Percentiles rank a stretch among this genome's conserved stretches.
Conservation (phyloP, 1,140 invertebrate genomes). For the Mizuhopecten yessoensis region DNA sequence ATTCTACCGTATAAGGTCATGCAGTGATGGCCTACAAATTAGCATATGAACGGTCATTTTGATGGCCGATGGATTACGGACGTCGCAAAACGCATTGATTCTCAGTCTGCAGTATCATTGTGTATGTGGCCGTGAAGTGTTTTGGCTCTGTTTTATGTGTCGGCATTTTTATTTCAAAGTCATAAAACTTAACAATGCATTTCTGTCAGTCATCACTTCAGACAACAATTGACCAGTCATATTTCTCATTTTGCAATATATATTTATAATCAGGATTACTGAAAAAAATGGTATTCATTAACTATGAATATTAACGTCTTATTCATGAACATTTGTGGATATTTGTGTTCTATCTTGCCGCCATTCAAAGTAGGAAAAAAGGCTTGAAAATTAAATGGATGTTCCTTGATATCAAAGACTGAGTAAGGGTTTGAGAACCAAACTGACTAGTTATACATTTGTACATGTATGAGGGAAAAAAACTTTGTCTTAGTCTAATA, state of each 20-base stretch:
- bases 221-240: constrained; percentile 17
- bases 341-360: too few relatives aligned
- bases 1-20: background rate
- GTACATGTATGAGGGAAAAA: too few relatives aligned
- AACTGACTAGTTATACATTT: background rate
- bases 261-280: background rate
- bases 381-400: too few relatives aligned
- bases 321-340: background rate
- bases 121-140: too few relatives aligned
- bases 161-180: too few relatives aligned
- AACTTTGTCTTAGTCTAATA: too few relatives aligned
- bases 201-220: background rate
- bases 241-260: background rate
- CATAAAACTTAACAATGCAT: background rate
- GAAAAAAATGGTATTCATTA: background rate
- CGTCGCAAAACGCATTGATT: too few relatives aligned
- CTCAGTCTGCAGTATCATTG: too few relatives aligned
- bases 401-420: background rate
- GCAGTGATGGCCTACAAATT: background rate
- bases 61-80: background rate
- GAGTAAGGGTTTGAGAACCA: background rate
- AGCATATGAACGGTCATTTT: background rate
- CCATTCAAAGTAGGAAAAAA: too few relatives aligned
- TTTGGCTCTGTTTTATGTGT: too few relatives aligned
- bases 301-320: background rate